Conservation (phyloP, 2,888 invertebrate species). For the Scotopteryx bipunctaria region DNA sequence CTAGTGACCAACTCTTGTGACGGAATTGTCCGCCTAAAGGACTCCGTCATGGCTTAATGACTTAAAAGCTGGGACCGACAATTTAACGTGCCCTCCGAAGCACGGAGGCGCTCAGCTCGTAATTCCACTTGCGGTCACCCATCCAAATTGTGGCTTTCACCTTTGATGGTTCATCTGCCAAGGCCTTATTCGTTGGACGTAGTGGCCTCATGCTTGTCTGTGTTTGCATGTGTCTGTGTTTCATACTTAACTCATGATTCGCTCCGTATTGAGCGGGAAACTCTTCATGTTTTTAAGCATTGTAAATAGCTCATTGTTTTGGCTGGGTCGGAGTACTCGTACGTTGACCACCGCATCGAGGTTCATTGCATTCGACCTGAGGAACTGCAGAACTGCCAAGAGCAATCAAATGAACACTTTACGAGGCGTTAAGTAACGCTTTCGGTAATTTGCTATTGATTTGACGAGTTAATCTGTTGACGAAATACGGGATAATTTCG, state of each 20-base stretch:
- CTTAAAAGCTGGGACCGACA: too few species aligned
- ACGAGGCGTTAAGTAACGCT: conserved; percentile 38
- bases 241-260: neutral
- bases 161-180: neutral
- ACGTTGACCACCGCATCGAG: conserved; percentile 31
- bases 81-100: too few species aligned
- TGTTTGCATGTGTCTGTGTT: too few species aligned
- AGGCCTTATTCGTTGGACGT: too few species aligned
- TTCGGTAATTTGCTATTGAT: conserved; percentile 29
- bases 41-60: too few species aligned
- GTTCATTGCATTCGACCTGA: conserved; percentile 45
- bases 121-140: too few species aligned
- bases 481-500: conserved; percentile 9
- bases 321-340: conserved; percentile 32
- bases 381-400: conserved; percentile 51
- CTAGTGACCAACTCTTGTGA: too few species aligned
- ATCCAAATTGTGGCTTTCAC: too few species aligned
- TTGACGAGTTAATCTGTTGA: conserved; percentile 18
- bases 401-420: conserved; percentile 42
- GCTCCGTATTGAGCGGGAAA: conserved; percentile 17
- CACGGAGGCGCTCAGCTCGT: too few species aligned
- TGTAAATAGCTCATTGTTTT: conserved; percentile 31
- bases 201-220: neutral
- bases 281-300: conserved; percentile 10
- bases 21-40: too few species aligned